Evolutionary conservation across 2,888 invertebrate genomes (phyloP).

Genomic region (Tetropium fuscum): DNA sequence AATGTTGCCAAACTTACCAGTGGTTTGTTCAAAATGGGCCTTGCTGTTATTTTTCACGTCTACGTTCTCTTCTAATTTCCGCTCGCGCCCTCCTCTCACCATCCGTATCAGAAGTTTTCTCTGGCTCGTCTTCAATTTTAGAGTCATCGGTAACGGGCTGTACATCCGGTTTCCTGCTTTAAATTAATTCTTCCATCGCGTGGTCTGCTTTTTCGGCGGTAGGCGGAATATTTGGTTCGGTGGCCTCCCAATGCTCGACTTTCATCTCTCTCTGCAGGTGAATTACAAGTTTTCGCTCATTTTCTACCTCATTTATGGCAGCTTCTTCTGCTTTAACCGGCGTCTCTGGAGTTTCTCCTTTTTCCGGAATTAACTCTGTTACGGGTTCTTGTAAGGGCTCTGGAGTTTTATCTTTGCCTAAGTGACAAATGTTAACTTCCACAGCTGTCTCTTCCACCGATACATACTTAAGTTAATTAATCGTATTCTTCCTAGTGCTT

Average conservation of each 20-base stretch:
- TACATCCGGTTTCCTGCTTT: neutral
- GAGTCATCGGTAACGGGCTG: neutral
- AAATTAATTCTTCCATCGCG: neutral
- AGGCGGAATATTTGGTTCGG: too few relatives aligned
- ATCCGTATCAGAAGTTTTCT: constrained; percentile 10
- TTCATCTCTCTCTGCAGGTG: too few relatives aligned
- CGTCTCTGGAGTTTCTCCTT: neutral
- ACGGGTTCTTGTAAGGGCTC: neutral
- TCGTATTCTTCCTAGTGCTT: constrained; percentile 38
- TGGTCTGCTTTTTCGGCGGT: neutral
- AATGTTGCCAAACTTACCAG: constrained; percentile 25
- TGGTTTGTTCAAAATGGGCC: constrained; percentile 26
- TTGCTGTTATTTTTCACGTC: constrained; percentile 41
- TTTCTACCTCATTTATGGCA: neutral
- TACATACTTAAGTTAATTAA: constrained; percentile 23
- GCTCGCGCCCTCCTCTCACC: constrained; percentile 29
- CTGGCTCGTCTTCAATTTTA: neutral
- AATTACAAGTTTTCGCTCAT: neutral
- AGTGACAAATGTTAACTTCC: too few relatives aligned
- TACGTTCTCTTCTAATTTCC: constrained; percentile 34
- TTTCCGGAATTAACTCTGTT: neutral
- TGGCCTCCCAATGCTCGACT: too few relatives aligned
- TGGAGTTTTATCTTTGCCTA: neutral
- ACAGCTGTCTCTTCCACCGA: neutral
- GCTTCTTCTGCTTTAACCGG: too few relatives aligned